Conservation (phyloP, 64 coral and sea anemone species). For the Hydrozoanthus tunicans region DNA sequence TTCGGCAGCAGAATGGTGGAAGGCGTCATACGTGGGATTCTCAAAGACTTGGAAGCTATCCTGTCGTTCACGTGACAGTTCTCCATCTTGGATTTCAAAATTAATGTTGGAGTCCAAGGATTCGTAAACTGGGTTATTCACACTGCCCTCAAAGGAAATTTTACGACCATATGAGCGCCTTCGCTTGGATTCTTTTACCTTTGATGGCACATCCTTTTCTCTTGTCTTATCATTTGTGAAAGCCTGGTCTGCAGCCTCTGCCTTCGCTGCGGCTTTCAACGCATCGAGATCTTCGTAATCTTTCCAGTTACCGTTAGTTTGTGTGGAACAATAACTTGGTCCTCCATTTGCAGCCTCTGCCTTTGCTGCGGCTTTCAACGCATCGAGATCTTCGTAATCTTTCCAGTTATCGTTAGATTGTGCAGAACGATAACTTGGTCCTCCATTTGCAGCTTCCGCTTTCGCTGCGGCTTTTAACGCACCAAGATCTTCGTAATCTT, state of each 20-base stretch:
- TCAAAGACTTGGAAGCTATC: conserved; percentile 18
- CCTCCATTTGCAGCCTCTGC: not conserved
- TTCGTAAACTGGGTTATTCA: conserved; percentile 1
- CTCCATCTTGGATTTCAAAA: not conserved
- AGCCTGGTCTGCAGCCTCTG: not conserved
- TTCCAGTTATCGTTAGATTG: conserved; percentile 21
- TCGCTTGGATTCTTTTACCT: not conserved
- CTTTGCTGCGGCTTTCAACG: conserved; percentile 2
- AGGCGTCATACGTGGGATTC: not conserved
- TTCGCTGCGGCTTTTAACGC: conserved; percentile 4
- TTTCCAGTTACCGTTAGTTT: conserved; percentile 27
- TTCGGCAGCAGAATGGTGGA: not conserved
- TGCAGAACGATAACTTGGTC: not conserved
- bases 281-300: conserved; percentile 37
- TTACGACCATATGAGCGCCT: conserved; percentile 38
- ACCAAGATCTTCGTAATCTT: conserved; percentile 44
- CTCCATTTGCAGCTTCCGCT: not conserved
- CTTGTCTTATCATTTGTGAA: not conserved
- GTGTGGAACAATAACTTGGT: too few species aligned
- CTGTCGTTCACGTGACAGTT: conserved; percentile 12
- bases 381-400: conserved; percentile 41
- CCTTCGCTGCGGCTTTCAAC: conserved; percentile 8
- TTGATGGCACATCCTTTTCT: not conserved
- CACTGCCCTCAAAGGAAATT: not conserved
- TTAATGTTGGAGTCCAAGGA: not conserved